Base-by-base conservation (phyloP, 2,797 vertebrate species). In the Oceanodroma leucorhoa region DNA sequence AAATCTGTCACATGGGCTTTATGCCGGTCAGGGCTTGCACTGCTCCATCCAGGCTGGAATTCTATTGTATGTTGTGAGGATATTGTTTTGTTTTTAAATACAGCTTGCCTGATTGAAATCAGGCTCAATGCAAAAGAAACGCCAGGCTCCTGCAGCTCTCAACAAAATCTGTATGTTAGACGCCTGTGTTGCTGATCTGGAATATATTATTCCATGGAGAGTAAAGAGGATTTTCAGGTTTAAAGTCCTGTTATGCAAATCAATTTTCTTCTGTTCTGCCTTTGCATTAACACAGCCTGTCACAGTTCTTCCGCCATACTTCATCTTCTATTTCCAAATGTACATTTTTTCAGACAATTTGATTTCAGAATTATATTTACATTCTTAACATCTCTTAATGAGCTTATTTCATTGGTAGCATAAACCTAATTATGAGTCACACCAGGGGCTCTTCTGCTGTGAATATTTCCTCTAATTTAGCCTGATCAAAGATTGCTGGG, bases 361-460 rank as follows among this genome's bases (percentile, higher is more conserved):
- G 71, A 83, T 95, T 97, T 96, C 77, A 91, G 97, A 97, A 91
- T 93, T 84, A 43, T 93, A 94, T 97, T 97, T 96, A 83, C 79
- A 93, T 94, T 96, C 91, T 95, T 91, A 95, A 95, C 61, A 19
- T 96, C 27, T 72, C 27, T 93, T 96, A 96, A 96, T 95, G 93
- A 97, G 93, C 84, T 97, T 96, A 96, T 95, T 97, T 96, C 92
- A 79, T 92, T 92, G 93, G 80, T 77, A 92, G 80, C 54, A 0
- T 80, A 94, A 95, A 96, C 66, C 91, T 96, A 96, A 98, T 97
- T 97, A 94, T 38, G 34, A 96, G 62, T 93, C 97, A 91, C 95
- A 89, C 93, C 90, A 94, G 95, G 95, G 90, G 86, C 90, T 92
- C 76, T 95, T 96, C 93, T 80, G 64, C 78, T 82, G 21, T 86